Percentiles rank a stretch among this genome's conserved stretches.
Evolutionary conservation across 2,888 invertebrate species (phyloP).

Genomic region (Drosophila quinaria): DNA sequence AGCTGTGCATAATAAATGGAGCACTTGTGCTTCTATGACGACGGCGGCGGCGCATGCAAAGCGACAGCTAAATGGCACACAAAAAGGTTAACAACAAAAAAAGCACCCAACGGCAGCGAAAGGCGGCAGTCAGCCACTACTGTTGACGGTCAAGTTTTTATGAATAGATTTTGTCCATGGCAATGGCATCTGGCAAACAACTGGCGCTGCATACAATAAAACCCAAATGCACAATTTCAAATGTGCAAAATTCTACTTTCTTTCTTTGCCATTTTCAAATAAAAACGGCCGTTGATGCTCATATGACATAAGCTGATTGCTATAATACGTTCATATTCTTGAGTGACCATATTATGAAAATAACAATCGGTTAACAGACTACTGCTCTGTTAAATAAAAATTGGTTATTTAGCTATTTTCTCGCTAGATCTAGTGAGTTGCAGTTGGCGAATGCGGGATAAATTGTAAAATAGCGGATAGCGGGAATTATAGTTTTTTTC

Average conservation of each 20-base stretch:
- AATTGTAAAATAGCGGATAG: too few species aligned
- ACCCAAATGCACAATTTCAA: conserved; percentile 27
- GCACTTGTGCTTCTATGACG: conserved; percentile 52
- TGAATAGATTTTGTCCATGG: conserved; percentile 26
- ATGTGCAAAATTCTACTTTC: conserved; percentile 29
- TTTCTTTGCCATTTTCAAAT: conserved; percentile 19
- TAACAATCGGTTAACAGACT: conserved; percentile 14
- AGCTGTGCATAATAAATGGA: conserved; percentile 76
- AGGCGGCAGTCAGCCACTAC: conserved; percentile 38
- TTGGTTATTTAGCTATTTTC: too few species aligned
- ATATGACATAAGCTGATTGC: conserved; percentile 29
- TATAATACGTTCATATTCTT: neutral
- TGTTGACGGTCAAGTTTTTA: conserved; percentile 42
- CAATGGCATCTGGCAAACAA: conserved; percentile 49
- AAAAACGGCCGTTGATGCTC: neutral
- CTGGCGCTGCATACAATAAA: conserved; percentile 60
- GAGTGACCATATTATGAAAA: neutral
- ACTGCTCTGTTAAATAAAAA: neutral
- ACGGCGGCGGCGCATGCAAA: conserved; percentile 65
- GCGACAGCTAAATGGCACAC: conserved; percentile 61
- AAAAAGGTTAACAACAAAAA: conserved; percentile 48
- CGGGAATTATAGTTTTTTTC: too few species aligned
- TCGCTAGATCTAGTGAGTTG: too few species aligned
- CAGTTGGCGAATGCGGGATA: too few species aligned
- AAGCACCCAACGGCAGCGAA: conserved; percentile 49